A percentile compares a stretch with the other conserved stretches of the same genome.
phyloP scores from a whole-genome alignment of 1,140 invertebrate genomes.

The Psilanteris sp. region DNA sequence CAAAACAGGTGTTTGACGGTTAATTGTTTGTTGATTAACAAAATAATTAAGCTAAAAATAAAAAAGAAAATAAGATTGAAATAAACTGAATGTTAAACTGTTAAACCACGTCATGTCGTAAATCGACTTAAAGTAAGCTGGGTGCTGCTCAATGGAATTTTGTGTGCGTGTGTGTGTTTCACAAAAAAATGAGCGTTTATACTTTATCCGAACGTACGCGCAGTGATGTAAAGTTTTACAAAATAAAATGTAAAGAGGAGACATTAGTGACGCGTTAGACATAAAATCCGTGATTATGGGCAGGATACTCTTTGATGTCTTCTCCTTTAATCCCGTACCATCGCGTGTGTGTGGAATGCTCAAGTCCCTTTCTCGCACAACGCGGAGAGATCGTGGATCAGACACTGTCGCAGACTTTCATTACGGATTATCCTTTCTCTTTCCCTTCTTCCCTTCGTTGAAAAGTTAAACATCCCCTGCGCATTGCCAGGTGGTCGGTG shows the following conservation, averaged over 20 bases:
- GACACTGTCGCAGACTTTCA: constrained; percentile 67
- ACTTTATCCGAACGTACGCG: constrained; percentile 28
- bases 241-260: constrained; percentile 57
- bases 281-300: constrained; percentile 64
- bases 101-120: constrained; percentile 13
- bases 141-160: neutral
- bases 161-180: constrained; percentile 6
- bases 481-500: constrained; percentile 62
- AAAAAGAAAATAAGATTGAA: neutral
- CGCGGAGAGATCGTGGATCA: constrained; percentile 62
- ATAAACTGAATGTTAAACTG: constrained; percentile 9
- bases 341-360: constrained; percentile 49
- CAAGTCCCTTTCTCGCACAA: constrained; percentile 54
- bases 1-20: neutral
- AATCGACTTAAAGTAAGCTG: constrained; percentile 40
- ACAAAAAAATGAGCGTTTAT: constrained; percentile 20
- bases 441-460: constrained; percentile 54
- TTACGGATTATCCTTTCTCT: constrained; percentile 67
- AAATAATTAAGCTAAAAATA: constrained; percentile 2
- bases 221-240: constrained; percentile 55
- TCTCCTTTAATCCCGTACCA: constrained; percentile 60
- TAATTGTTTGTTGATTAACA: constrained; percentile 1
- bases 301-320: constrained; percentile 64
- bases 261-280: constrained; percentile 62
- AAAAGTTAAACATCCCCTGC: constrained; percentile 65